Conservation (phyloP, 2,113 vertebrate species). For the Ochotona princeps region DNA sequence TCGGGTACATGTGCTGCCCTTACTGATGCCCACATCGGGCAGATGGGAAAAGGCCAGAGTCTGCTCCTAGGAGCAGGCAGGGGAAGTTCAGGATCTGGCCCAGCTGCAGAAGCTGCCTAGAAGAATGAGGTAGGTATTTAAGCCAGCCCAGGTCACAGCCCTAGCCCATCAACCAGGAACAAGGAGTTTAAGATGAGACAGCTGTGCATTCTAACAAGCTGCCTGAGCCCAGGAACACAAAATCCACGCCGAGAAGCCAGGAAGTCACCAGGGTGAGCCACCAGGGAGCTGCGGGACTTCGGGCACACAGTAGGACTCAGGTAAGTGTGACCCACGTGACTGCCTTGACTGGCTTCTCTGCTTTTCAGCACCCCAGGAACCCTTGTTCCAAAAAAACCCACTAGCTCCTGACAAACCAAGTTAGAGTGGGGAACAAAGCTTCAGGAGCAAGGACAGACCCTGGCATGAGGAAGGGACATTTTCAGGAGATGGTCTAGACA, state of each 20-base stretch:
- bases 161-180: background rate
- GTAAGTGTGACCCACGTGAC: background rate
- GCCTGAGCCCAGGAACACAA: background rate
- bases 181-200: background rate
- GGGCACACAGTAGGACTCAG: background rate
- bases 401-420: background rate
- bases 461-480: background rate
- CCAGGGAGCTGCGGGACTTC: background rate
- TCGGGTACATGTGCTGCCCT: rapidly evolving
- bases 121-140: background rate
- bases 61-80: too few relatives aligned
- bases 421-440: background rate
- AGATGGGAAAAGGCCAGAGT: background rate
- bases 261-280: too few relatives aligned
- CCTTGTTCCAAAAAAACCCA: background rate
- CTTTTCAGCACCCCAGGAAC: background rate
- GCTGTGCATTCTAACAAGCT: background rate
- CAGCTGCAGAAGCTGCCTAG: background rate
- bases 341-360: background rate
- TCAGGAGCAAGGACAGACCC: background rate
- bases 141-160: background rate
- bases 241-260: background rate
- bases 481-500: background rate
- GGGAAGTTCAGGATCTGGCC: background rate
- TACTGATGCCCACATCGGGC: rapidly evolving